Base-by-base conservation (phyloP, 2,113 vertebrate genomes). In the Empidonax traillii region DNA sequence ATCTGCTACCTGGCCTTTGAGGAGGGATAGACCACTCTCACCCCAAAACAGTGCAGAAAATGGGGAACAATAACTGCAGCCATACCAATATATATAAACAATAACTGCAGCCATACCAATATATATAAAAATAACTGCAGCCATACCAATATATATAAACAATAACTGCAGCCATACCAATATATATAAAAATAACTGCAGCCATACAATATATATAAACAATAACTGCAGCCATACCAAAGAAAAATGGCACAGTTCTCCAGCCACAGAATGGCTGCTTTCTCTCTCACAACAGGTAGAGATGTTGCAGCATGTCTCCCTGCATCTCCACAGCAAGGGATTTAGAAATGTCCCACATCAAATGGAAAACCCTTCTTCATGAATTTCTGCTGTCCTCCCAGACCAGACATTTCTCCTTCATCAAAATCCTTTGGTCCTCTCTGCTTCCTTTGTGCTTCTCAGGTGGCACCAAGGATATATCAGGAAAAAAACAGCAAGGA, bases 191-290 rank as follows among this genome's bases (percentile, higher is more conserved):
- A 35, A 35, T 35, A 35, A 35, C 35, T 35, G 35, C 35, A 35
- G 35, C 35, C 35, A 35, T 35, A 35, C 35, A 35, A 35, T 35
- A 35, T 35, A 35, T 35, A 35, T 35, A 47, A 68, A 21, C 6
- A 44, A 1, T 27, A 65, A 67, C 18, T 82, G 37, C 12, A 69
- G n/a, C 18, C 35, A 15, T 3, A 17, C 6, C 30, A 30, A 85
- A 73, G 8, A 30, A 58, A 77, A 55, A 58, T 0, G 1, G 15
- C 14, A 8, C 16, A 2, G 52, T 84, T 84, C 52, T 51, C 59
- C 66, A 56, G 39, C 9, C 16, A 18, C 19, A 81, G 55, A 71
- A 43, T 8, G 56, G 12, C 14, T 0, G 0, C 46, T 51, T 56
- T 53, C 47, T 79, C 63, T n/a, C 3, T 33, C 44, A 53, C 30